Evolutionary conservation across 2,888 invertebrate genomes (phyloP).

Genomic region (Hyles lineata): DNA sequence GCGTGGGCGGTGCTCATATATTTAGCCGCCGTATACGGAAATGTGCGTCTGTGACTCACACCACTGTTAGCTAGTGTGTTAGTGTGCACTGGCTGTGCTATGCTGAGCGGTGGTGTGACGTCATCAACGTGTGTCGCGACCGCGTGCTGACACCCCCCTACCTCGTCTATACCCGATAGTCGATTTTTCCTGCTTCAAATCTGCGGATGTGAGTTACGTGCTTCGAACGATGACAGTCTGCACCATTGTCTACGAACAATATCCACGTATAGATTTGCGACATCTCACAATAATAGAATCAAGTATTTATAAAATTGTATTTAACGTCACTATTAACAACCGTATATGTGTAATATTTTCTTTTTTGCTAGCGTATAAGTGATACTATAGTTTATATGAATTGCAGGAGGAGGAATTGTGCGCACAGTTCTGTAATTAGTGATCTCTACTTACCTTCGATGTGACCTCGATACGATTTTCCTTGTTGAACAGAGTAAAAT

Average conservation of each 20-base stretch:
- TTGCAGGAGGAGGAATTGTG: too few species aligned
- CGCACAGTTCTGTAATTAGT: neutral
- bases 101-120: slow-evolving; percentile 33
- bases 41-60: slow-evolving; percentile 46
- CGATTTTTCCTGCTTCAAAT: slow-evolving; percentile 46
- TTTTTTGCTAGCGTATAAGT: too few species aligned
- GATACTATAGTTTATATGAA: too few species aligned
- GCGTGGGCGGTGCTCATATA: slow-evolving; percentile 42
- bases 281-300: neutral
- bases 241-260: slow-evolving; percentile 9
- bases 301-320: neutral
- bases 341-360: too few species aligned
- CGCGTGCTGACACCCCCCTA: slow-evolving; percentile 21
- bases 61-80: slow-evolving; percentile 31
- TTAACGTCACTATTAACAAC: too few species aligned
- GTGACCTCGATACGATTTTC: neutral
- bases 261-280: slow-evolving; percentile 1
- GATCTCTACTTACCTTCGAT: neutral
- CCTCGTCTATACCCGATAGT: slow-evolving; percentile 35
- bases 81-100: slow-evolving; percentile 9
- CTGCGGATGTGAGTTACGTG: slow-evolving; percentile 58
- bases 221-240: slow-evolving; percentile 41
- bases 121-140: slow-evolving; percentile 35
- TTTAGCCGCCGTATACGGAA: slow-evolving; percentile 47
- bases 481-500: neutral